A percentile compares a stretch with the other conserved stretches of the same genome.
These are phyloP conservation scores for Drosophila bocki DNA, from an alignment of 1,140 invertebrate genomes.

Conservation along the genomic window DNA sequence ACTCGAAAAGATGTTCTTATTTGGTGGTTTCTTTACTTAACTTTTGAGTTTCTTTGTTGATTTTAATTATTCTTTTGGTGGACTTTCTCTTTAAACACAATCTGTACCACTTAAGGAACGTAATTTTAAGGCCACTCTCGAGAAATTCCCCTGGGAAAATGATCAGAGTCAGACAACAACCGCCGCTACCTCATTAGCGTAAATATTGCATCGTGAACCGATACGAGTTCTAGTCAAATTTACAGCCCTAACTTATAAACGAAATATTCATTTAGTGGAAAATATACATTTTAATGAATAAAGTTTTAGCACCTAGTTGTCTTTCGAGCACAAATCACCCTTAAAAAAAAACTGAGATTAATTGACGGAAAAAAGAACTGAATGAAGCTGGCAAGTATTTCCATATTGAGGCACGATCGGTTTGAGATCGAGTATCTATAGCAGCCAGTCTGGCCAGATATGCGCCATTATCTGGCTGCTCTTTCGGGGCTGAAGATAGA, in stretches of 20 bases:
- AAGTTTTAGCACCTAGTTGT: slow-evolving; percentile 66
- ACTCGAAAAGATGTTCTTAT: slow-evolving; percentile 21
- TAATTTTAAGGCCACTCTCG: slow-evolving; percentile 54
- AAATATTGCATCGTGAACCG: slow-evolving; percentile 55
- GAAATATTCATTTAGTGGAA: slow-evolving; percentile 36
- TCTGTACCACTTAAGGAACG: slow-evolving; percentile 32
- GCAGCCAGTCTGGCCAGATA: slow-evolving; percentile 17
- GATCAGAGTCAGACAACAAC: slow-evolving; percentile 55
- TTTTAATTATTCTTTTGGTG: background rate
- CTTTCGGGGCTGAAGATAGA: slow-evolving; percentile 14
- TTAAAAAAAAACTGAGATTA: slow-evolving; percentile 8
- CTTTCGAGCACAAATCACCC: slow-evolving; percentile 51
- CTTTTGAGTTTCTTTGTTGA: background rate
- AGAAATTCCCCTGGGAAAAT: slow-evolving; percentile 10
- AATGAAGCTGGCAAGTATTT: slow-evolving; percentile 40
- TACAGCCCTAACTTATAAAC: slow-evolving; percentile 36
- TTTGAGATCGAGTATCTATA: slow-evolving; percentile 30
- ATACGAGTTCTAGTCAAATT: slow-evolving; percentile 65
- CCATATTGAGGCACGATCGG: slow-evolving; percentile 35
- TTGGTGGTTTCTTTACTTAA: slow-evolving; percentile 16
- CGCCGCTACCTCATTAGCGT: slow-evolving; percentile 80
- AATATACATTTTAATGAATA: slow-evolving; percentile 49
- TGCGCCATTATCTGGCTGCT: slow-evolving; percentile 27
- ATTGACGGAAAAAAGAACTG: slow-evolving; percentile 41
- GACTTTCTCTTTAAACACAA: slow-evolving; percentile 3